These are phyloP conservation scores for Cinara cedri DNA, from an alignment of 2,888 invertebrate genomes.

Conservation along the genomic window DNA sequence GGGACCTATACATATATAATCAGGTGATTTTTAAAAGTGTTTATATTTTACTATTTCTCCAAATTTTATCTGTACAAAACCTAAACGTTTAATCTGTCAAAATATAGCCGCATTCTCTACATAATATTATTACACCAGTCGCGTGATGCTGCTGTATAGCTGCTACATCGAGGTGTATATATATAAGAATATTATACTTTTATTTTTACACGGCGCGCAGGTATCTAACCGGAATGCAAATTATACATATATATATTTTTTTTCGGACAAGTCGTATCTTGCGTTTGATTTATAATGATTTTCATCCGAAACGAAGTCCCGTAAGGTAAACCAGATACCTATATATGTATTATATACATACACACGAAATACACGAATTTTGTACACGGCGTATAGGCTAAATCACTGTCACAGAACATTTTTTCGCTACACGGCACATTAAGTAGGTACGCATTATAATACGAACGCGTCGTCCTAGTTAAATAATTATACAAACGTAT, in stretches of 20 bases:
- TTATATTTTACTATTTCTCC: no score
- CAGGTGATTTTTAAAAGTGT: no score
- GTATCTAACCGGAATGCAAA: constrained; percentile 34
- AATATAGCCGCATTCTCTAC: constrained; percentile 17
- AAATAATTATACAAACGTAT: not conserved
- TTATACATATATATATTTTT: constrained; percentile 6
- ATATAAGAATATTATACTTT: not conserved
- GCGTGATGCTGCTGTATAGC: not conserved
- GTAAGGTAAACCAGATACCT: constrained; percentile 10
- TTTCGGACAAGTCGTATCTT: constrained; percentile 3
- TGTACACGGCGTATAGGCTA: not conserved
- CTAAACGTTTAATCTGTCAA: constrained; percentile 20
- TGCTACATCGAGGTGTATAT: not conserved
- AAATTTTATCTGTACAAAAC: no score
- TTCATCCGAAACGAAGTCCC: constrained; percentile 13
- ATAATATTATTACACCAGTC: not conserved
- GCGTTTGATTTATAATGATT: constrained; percentile 45
- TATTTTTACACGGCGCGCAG: constrained; percentile 5
- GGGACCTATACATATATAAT: no score
- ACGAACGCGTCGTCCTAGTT: not conserved
- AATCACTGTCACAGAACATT: not conserved
- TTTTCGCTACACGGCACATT: constrained; percentile 8
- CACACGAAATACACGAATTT: not conserved
- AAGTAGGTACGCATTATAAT: no score
- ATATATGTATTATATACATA: not conserved